These are phyloP conservation scores for Semotilus atromaculatus DNA, from an alignment of 2,797 vertebrate genomes.

Conservation along the genomic window DNA sequence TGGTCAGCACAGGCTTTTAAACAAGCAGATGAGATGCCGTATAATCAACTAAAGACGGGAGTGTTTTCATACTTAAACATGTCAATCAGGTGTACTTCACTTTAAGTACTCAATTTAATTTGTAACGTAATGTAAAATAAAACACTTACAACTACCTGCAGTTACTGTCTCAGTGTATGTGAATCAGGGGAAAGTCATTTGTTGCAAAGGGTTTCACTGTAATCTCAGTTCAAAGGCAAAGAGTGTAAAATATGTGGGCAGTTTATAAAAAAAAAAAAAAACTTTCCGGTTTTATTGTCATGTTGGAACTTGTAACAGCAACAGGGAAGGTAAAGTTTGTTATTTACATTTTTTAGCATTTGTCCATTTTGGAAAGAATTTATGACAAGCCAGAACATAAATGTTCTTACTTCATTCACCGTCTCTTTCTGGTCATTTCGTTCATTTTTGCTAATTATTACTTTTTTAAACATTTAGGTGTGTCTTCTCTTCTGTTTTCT, in stretches of 20 bases:
- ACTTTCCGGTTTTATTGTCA: neutral
- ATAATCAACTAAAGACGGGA: neutral
- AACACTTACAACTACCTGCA: neutral
- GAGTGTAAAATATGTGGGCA: neutral
- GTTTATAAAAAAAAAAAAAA: conserved; percentile 6
- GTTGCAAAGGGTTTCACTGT: neutral
- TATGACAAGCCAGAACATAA: neutral
- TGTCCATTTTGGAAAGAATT: neutral
- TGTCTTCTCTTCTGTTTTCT: too few species aligned
- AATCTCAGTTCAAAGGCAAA: neutral
- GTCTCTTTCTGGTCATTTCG: neutral
- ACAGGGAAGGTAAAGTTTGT: too few species aligned
- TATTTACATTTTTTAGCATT: neutral
- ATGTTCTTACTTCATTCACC: neutral
- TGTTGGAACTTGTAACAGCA: neutral
- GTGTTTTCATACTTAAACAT: neutral
- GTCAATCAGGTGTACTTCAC: neutral
- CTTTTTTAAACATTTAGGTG: too few species aligned
- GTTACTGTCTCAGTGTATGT: neutral
- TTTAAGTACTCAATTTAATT: neutral
- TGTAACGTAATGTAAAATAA: neutral
- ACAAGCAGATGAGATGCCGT: too few species aligned
- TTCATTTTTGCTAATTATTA: too few species aligned
- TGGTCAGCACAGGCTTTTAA: too few species aligned
- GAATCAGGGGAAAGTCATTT: neutral